phyloP scores from a whole-genome alignment of 2,113 vertebrate species.

The Oreochromis niloticus region DNA sequence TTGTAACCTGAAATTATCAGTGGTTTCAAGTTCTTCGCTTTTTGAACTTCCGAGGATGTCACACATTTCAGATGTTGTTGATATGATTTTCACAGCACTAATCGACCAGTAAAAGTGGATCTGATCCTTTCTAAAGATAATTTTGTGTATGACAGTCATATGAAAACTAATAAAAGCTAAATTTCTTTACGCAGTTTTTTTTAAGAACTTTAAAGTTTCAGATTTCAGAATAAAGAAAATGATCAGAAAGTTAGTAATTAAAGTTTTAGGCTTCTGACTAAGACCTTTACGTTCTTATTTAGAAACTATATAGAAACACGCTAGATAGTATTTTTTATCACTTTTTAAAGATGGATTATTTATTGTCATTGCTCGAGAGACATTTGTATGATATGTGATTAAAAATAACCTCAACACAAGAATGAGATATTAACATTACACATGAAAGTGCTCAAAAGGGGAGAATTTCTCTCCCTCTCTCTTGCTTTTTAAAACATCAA shows the following conservation, averaged over 20 bases:
- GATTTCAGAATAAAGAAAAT: neutral
- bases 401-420: neutral
- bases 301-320: neutral
- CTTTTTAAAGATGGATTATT: neutral
- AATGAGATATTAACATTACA: neutral
- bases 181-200: accelerated
- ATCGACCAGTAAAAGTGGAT: neutral
- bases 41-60: too few relatives aligned
- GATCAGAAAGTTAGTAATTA: neutral
- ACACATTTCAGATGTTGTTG: neutral
- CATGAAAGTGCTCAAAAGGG: neutral
- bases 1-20: too few relatives aligned
- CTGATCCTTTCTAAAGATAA: neutral
- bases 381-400: neutral
- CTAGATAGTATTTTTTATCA: neutral
- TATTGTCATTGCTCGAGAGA: neutral
- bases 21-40: too few relatives aligned
- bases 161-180: neutral
- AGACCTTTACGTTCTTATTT: neutral
- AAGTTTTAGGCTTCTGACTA: neutral
- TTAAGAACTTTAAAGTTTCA: neutral
- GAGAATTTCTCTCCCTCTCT: neutral
- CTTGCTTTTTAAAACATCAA: neutral
- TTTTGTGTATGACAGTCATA: neutral
- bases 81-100: neutral